Evolutionary conservation across 2,113 vertebrate species (phyloP), one percentile per base, ranked within the genome.

Genomic region (Salvelinus sp.): DNA sequence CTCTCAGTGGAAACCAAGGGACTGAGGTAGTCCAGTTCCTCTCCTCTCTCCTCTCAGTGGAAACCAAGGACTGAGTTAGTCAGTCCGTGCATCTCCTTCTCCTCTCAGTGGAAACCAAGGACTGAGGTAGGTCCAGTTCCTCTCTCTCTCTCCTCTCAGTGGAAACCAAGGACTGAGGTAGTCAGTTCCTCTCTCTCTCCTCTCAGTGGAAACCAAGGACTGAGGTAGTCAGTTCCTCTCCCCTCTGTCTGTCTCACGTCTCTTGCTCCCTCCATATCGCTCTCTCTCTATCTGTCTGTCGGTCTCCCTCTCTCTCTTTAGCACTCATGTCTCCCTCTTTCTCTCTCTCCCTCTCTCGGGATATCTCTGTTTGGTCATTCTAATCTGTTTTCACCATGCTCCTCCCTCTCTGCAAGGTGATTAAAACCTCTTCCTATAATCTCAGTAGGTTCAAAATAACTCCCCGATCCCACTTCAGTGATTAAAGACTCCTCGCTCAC

Each of bases 401-500:
- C n/a, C 44, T 23, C 38, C 13, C 38, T 16, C 38, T n/a, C 20
- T 9, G n/a, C 9, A 38, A 27, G 50, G 73, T 57, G 44, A 67
- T 66, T 75, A 66, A 50, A 68, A 48, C 22, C 69, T 60, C 3
- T 57, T 47, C 67, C 57, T 57, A 6, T 66, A 27, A 14, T 28
- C 16, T 30, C 64, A 38, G 18, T 16, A n/a, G 66, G 66, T 68
- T 68, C 27, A 68, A 20, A 2, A 57, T 70, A 22, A 48, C 68
- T 60, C 75, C 62, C 38, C 25, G 23, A 44, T 47, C 25, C 57
- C 22, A 28, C 76, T 60, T n/a, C 62, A 73, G 71, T 60, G 50
- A 78, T 69, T 69, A 62, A 69, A 73, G 48, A 48, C 60, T 64
- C 38, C 62, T 73, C 74, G 10, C 68, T 67, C 83, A 6, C 33